Base-by-base conservation (phyloP, 2,113 vertebrate species). In the Heterocephalus glaber region DNA sequence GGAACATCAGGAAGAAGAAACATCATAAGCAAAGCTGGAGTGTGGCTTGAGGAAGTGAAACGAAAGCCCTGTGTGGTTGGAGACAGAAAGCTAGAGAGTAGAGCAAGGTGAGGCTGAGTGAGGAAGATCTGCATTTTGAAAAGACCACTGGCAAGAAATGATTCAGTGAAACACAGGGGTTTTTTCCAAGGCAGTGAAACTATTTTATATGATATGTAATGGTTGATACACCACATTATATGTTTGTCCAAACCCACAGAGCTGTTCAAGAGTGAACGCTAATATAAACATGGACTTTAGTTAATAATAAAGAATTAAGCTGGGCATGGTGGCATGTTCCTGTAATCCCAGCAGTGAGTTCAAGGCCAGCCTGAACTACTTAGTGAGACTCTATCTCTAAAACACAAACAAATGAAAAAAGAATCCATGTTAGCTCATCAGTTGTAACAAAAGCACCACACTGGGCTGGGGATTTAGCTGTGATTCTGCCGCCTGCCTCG, bases 11-110 rank as follows among this genome's bases (percentile, higher is more conserved):
- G 61, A 86, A 88, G 97, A 83, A 95, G 89, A 65, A 96, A 74
- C 35, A 82, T 9, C 58, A 19, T 41, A 58, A 84, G 87, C 84
- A 87, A 86, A 89, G 63, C 83, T 68, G 35, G 61, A 95, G 38
- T 65, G 13, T 22, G 54, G 47, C 85, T 90, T 72, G 90, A 92
- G 90, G 85, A 96, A 97, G 86, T 95, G 96, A 96, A 96, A 92
- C 74, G 28, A 65, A 86, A 93, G 54, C n/a, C 38, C 52, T 19
- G 1, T 28, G 1, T 9, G 12, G 56, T 33, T 76, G 52, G 74
- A 94, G 68, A 77, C 22, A 33, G 79, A 96, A 95, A 92, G 68
- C 68, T 88, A 61, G 60, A 92, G 20, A 65, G 4, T 63, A 35
- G 22, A 86, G 30, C 66, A 77, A 92, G 79, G 80, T 54, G 61